phyloP scores from a whole-genome alignment of 1,140 invertebrate species.

The Himalopsyche phryganea region DNA sequence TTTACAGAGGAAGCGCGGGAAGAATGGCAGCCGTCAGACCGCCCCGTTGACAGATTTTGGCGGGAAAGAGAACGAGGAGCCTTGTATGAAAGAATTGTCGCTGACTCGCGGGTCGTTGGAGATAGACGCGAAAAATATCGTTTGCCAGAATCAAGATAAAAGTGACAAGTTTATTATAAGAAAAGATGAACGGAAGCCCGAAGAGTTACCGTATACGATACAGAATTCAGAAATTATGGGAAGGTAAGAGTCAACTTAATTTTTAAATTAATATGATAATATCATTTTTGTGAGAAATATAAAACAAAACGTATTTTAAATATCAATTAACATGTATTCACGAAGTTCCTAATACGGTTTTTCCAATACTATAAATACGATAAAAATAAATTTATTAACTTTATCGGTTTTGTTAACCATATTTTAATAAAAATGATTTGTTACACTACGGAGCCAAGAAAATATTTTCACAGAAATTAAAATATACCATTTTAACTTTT shows the following conservation, averaged over 20 bases:
- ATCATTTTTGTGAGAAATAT: no score
- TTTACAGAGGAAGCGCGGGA: constrained; percentile 46
- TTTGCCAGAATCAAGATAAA: not conserved
- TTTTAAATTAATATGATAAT: no score
- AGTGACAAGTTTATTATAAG: not conserved
- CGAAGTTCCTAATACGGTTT: constrained; percentile 1
- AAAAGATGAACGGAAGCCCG: constrained; percentile 27
- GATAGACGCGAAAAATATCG: not conserved
- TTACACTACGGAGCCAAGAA: no score
- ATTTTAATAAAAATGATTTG: not conserved
- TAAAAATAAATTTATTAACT: constrained; percentile 1
- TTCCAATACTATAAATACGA: not conserved
- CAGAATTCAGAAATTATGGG: constrained; percentile 53
- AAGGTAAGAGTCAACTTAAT: constrained; percentile 44
- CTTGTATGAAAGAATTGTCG: constrained; percentile 16
- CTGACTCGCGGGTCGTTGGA: constrained; percentile 23
- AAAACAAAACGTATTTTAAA: not conserved
- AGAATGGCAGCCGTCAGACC: constrained; percentile 36
- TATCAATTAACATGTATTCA: constrained; percentile 1
- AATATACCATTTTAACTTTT: constrained; percentile 5
- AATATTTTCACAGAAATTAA: no score
- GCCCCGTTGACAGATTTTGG: constrained; percentile 10
- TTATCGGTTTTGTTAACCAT: not conserved
- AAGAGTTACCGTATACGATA: constrained; percentile 45
- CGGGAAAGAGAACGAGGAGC: constrained; percentile 43